Conservation (phyloP, 2,113 vertebrate species). For the Corvus cornix region DNA sequence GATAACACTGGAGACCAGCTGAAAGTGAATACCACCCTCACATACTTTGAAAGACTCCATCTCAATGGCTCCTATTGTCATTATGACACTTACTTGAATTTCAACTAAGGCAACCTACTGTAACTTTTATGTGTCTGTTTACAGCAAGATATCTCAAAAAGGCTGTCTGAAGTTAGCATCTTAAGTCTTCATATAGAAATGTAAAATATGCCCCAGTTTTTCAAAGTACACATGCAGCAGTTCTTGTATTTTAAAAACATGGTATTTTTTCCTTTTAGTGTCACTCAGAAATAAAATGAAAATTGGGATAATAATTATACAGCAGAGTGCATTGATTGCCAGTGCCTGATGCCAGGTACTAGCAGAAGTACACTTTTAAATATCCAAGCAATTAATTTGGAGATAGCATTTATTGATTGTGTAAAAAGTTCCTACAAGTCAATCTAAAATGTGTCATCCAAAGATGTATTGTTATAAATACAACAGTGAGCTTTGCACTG, state of each 20-base stretch:
- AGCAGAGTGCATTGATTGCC: conserved; percentile 7
- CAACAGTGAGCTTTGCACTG: conserved; percentile 13
- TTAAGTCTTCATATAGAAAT: not conserved
- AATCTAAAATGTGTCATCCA: conserved; percentile 33
- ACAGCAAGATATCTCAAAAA: not conserved
- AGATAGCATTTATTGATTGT: conserved; percentile 44
- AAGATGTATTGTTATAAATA: conserved; percentile 33
- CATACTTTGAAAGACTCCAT: not conserved
- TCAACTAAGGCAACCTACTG: not conserved
- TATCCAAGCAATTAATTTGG: conserved; percentile 45
- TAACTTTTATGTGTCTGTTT: not conserved
- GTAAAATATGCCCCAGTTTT: not conserved
- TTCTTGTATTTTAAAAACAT: not conserved
- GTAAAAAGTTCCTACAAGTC: conserved; percentile 26
- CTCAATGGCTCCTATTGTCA: not conserved
- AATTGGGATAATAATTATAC: conserved; percentile 21
- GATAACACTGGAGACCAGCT: not conserved
- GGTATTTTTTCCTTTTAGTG: not conserved
- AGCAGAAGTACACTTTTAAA: conserved; percentile 40
- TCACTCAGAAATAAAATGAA: conserved; percentile 29
- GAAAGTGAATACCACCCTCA: not conserved
- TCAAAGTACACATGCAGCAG: not conserved
- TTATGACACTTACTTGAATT: not conserved
- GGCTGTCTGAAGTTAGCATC: not conserved
- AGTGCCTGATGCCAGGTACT: not conserved